Percentiles rank a stretch among this genome's conserved stretches.
phyloP scores from a whole-genome alignment of 2,113 vertebrate species.

The Patagioenas fasciata region DNA sequence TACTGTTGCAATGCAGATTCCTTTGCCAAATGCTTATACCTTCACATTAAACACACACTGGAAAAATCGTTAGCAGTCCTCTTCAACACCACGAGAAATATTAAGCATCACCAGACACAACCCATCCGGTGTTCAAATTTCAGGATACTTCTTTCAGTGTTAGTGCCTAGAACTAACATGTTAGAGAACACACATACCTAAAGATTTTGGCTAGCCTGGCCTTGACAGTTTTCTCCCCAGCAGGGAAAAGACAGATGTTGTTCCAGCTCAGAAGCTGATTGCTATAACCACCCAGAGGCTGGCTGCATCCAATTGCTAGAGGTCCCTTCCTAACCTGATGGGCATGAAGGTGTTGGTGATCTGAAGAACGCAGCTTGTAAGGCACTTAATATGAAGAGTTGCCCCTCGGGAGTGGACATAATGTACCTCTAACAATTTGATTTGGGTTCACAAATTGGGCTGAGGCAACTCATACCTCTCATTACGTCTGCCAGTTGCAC shows the following conservation, averaged over 20 bases:
- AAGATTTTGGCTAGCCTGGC: neutral
- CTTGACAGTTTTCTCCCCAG: neutral
- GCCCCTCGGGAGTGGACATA: neutral
- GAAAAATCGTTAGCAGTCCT: neutral
- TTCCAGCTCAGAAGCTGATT: neutral
- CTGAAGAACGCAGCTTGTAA: neutral
- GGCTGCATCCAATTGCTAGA: neutral
- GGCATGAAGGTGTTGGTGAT: neutral
- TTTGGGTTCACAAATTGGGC: neutral
- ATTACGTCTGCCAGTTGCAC: neutral
- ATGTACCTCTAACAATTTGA: neutral
- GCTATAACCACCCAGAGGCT: neutral
- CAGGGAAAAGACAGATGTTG: neutral
- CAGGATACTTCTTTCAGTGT: neutral
- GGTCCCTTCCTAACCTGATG: neutral
- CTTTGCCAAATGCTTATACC: neutral
- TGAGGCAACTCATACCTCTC: neutral
- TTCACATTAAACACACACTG: neutral
- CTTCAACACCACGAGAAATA: neutral
- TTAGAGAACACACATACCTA: neutral
- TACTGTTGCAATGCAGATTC: neutral
- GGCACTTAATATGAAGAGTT: neutral
- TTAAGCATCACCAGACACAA: neutral
- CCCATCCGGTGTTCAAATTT: neutral
- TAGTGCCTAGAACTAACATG: neutral